Conservation (phyloP, 2,797 vertebrate species). For the Acrossocheilus fasciatus region DNA sequence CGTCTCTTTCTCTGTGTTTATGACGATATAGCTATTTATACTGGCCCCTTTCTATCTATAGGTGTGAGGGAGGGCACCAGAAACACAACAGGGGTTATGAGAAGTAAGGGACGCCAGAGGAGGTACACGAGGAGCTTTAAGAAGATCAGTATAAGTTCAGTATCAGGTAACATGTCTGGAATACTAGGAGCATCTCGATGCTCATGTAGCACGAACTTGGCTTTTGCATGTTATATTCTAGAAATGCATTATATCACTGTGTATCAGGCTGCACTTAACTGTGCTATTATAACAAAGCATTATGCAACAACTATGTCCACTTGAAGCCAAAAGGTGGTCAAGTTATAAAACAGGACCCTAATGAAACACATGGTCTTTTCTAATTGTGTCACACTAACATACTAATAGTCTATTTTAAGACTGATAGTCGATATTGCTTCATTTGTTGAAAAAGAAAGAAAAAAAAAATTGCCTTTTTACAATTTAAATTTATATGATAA, state of each 20-base stretch:
- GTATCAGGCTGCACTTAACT: not conserved
- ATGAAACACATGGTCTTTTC: not conserved
- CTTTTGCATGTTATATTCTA: not conserved
- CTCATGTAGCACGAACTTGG: slow-evolving; percentile 26
- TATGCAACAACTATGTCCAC: not conserved
- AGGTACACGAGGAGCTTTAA: slow-evolving; percentile 58
- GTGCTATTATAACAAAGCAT: not conserved
- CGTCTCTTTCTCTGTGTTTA: slow-evolving; percentile 39
- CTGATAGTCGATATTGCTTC: not conserved
- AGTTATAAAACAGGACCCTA: not conserved
- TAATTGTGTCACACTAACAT: not conserved
- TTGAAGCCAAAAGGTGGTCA: not conserved
- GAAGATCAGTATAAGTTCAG: slow-evolving; percentile 17
- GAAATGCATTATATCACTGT: slow-evolving; percentile 8
- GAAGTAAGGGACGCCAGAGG: slow-evolving; percentile 56
- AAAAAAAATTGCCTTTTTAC: not conserved
- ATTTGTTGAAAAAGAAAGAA: not conserved
- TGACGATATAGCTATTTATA: slow-evolving; percentile 69
- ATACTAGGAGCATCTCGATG: slow-evolving; percentile 57
- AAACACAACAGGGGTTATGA: slow-evolving; percentile 57
- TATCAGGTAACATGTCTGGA: slow-evolving; percentile 63
- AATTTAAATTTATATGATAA: not conserved
- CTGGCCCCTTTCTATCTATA: slow-evolving; percentile 67
- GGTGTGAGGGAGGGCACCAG: slow-evolving; percentile 51
- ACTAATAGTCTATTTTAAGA: not conserved